Base-by-base conservation (phyloP, 2,888 invertebrate species). In the Crematogaster levior region DNA sequence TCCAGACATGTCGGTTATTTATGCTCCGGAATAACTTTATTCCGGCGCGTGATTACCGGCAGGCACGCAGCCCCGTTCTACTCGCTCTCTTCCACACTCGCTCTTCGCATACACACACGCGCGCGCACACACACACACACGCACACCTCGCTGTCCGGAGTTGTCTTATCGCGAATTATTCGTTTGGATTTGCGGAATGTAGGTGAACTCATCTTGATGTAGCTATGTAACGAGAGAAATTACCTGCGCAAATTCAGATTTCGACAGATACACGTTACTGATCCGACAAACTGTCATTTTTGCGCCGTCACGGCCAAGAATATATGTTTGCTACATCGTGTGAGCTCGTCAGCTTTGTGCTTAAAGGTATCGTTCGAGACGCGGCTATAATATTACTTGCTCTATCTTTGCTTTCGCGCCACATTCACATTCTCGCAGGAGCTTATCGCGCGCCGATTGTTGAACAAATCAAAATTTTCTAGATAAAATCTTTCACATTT, bases 1-100 rank as follows among this genome's bases (percentile, higher is more conserved):
- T 93, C 94, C 92, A 93, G 93, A 93, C 93, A 92, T 92, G 92
- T 91, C 90, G 93, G 93, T 94, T 94, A 94, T 94, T 94, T 94
- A 94, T 94, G 93, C 91, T 91, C 91, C 91, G 91, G 94, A 94
- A 94, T 94, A 94, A 94, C 94, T 94, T 94, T 94, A 94, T 94
- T 92, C 94, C 91, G 91, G 91, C 91, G 92, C 93, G 92, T 94
- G 93, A 94, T 94, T 94, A 94, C 94, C 93, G 91, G 90, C 92
- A 93, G 92, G 92, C 94, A 94, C 94, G 94, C 93, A 94, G 92
- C 90, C 90, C 73, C 89, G 87, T 86, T 70, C 51, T 68, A 51
- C 84, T 81, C 68, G 60, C 82, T 60, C 63, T 43, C 30, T 15
- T 53, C 68, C 51, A 21, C 34, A 9, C 34, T 68, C 21, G 24